These are phyloP conservation scores for Panagrolaimus sp. DNA, from an alignment of 1,140 invertebrate species.

Conservation along the genomic window DNA sequence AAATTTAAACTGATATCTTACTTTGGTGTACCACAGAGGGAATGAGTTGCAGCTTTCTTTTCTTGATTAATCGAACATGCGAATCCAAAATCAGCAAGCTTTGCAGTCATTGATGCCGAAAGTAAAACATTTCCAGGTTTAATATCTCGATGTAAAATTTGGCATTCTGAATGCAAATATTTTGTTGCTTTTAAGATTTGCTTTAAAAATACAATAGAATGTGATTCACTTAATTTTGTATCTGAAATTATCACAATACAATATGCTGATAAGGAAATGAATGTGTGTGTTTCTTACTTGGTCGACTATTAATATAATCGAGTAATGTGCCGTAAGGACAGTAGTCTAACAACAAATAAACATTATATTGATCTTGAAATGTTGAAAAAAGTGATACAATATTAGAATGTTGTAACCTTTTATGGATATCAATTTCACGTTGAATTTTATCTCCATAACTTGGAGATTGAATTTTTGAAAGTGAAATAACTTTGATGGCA, in stretches of 20 bases:
- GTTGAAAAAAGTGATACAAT: conserved; percentile 9
- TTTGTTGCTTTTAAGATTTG: conserved; percentile 10
- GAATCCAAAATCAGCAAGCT: conserved; percentile 2
- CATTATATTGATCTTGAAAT: conserved; percentile 10
- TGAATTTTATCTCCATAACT: conserved; percentile 12
- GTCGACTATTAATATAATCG: neutral
- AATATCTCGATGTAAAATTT: conserved; percentile 9
- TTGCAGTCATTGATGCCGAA: neutral
- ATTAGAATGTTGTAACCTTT: neutral
- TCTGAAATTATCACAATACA: neutral
- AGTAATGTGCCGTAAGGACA: neutral
- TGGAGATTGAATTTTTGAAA: conserved; percentile 4
- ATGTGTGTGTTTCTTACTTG: neutral
- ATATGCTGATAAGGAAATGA: neutral
- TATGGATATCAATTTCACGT: conserved; percentile 13
- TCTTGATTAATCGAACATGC: neutral
- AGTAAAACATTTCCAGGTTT: conserved; percentile 6
- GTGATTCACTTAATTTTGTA: conserved; percentile 4
- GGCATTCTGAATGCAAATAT: conserved; percentile 6
- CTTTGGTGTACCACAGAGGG: conserved; percentile 4
- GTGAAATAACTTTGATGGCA: conserved; percentile 7
- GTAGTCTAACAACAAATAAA: neutral
- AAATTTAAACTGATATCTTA: no score
- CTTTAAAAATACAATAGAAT: neutral
- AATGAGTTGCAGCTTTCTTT: neutral